Base-by-base conservation (phyloP, 1,140 invertebrate species). In the Anadara kagoshimensis region DNA sequence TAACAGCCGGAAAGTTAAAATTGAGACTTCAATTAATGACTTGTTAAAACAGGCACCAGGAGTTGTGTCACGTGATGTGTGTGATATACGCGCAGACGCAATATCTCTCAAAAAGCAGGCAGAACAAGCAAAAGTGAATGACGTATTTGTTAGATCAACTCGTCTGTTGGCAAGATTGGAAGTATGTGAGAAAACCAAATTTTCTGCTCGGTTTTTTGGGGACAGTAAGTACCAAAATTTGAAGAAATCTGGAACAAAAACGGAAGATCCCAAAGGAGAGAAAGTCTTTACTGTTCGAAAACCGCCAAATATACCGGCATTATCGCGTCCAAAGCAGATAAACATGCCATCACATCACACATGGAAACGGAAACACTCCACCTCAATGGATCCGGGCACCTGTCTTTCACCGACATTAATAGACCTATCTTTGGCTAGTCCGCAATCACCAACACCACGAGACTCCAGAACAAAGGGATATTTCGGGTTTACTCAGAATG, bases 321-420 rank as follows among this genome's bases (percentile, higher is more conserved):
- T 75, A 14, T 47, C 62, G n/a, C 41, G 73, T 14, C 47, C 73
- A 3, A 63, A 63, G 22, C 61, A 56, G 20, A 14, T 58, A 16
- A 69, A 70, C 36, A 54, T 61, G 53, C 26, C 56, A n/a, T 41
- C 51, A 20, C 58, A 57, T 4, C 2, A 36, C 7, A n/a, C 62
- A 0, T 75, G 73, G 73, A 69, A 63, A n/a, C 49, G 73, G 18
- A 69, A 69, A 44, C 63, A 69, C 36, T 75, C 73, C 0, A 36
- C 66, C 18, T 70, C 67, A 0, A 66, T 75, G 62, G 73, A 75
- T 11, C 29, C 18, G 16, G 24, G 57, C 11, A 36, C 63, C 14
- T 64, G 66, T 20, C n/a, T 75, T 29, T 66, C 73, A 12, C 73
- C 73, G 41, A 70, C 67, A 16, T 5, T 75, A 14, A 70, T 75